A percentile compares a stretch with the other conserved stretches of the same genome.
phyloP scores from a whole-genome alignment of 2,113 vertebrate genomes.

The Dromiciops gliroides region DNA sequence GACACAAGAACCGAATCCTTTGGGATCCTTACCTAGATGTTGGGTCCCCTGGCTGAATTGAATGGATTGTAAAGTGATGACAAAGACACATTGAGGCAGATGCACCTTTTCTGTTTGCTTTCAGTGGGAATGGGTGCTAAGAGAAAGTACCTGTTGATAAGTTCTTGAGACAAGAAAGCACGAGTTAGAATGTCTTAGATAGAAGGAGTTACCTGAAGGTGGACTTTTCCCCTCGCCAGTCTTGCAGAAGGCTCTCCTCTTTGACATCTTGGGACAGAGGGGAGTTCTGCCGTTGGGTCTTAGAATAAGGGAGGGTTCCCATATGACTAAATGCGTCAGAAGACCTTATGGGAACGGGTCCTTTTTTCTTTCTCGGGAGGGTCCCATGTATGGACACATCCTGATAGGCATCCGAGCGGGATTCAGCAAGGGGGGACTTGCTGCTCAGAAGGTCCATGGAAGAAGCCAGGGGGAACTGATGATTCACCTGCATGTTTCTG shows the following conservation, averaged over 20 bases:
- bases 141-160: not conserved
- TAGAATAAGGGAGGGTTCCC: constrained; percentile 76
- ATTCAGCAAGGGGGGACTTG: constrained; percentile 81
- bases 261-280: constrained; percentile 84
- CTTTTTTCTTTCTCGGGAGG: constrained; percentile 94
- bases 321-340: constrained; percentile 81
- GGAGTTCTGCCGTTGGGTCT: constrained; percentile 78
- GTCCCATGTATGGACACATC: constrained; percentile 95
- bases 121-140: not conserved
- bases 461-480: constrained; percentile 86
- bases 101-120: not conserved
- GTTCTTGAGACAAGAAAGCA: not conserved
- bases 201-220: constrained; percentile 85
- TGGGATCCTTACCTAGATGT: not conserved
- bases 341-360: constrained; percentile 77
- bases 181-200: not conserved
- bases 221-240: constrained; percentile 72
- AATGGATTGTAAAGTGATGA: not conserved
- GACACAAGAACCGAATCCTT: not conserved
- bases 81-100: not conserved
- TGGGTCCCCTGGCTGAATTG: not conserved
- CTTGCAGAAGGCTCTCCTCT: constrained; percentile 85
- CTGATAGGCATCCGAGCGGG: constrained; percentile 83
- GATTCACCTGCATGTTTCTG: constrained; percentile 86
- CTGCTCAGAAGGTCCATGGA: constrained; percentile 96